These are phyloP conservation scores for Apodemus agrarius DNA, from an alignment of 2,797 vertebrate genomes.

Conservation along the genomic window DNA sequence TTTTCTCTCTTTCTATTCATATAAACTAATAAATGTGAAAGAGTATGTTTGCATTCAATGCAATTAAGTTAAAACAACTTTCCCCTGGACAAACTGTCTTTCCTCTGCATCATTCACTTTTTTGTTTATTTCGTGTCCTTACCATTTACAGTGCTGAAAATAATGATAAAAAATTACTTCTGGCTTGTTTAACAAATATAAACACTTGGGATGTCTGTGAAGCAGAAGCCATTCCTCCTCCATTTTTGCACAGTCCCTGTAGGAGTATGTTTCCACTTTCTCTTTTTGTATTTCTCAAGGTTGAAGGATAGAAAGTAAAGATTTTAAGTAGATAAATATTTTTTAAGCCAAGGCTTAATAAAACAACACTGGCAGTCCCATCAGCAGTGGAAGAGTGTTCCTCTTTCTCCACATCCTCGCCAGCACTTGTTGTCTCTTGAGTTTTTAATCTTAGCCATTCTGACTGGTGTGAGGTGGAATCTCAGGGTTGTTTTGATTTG, in stretches of 20 bases:
- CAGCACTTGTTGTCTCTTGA: too few species aligned
- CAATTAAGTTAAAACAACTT: not conserved
- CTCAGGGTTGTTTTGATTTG: too few species aligned
- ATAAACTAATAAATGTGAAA: not conserved
- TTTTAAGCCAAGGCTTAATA: slow-evolving; percentile 77
- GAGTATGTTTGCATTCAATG: not conserved
- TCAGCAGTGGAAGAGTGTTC: too few species aligned
- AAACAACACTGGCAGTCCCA: slow-evolving; percentile 67
- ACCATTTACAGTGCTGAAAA: slow-evolving; percentile 65
- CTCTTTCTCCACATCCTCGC: too few species aligned
- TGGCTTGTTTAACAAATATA: not conserved
- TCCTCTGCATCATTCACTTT: slow-evolving; percentile 54
- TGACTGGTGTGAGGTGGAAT: too few species aligned
- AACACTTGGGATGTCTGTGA: not conserved
- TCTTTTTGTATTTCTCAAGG: slow-evolving; percentile 30
- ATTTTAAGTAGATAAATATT: slow-evolving; percentile 81
- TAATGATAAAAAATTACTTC: slow-evolving; percentile 56
- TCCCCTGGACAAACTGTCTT: not conserved
- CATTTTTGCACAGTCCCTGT: slow-evolving; percentile 26
- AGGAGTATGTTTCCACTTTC: slow-evolving; percentile 60
- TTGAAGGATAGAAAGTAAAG: slow-evolving; percentile 71
- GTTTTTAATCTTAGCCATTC: too few species aligned
- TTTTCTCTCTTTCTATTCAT: slow-evolving; percentile 20
- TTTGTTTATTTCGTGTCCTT: slow-evolving; percentile 60
- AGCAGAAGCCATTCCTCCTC: slow-evolving; percentile 52